phyloP scores from a whole-genome alignment of 2,888 invertebrate genomes.

The Drosophila suboccidentalis region DNA sequence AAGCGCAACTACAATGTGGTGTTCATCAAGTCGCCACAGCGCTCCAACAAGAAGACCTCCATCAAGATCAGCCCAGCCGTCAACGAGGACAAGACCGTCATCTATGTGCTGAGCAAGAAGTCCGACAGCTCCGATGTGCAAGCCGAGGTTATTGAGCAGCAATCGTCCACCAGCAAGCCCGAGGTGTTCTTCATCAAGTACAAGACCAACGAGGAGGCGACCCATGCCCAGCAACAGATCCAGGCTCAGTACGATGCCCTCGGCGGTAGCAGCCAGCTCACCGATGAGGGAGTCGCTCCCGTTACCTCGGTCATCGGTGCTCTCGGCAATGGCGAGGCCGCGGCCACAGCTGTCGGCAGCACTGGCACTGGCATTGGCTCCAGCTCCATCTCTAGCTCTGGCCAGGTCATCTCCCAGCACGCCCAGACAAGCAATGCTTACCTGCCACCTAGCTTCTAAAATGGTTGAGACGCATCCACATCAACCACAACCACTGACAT shows the following conservation, averaged over 20 bases:
- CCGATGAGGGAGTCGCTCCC: conserved; percentile 84
- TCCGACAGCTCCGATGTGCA: conserved; percentile 82
- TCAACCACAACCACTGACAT: conserved; percentile 1
- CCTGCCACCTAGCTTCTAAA: conserved; percentile 83
- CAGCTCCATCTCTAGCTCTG: conserved; percentile 21
- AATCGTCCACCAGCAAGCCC: conserved; percentile 84
- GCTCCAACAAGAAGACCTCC: conserved; percentile 77
- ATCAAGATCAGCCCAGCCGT: conserved; percentile 83
- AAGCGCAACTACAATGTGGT: conserved; percentile 85
- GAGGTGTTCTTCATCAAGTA: conserved; percentile 86
- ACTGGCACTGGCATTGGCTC: conserved; percentile 43
- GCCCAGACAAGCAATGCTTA: conserved; percentile 76
- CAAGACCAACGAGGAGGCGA: conserved; percentile 85
- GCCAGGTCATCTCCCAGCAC: conserved; percentile 46
- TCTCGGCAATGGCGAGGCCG: conserved; percentile 65
- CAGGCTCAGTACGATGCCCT: conserved; percentile 85
- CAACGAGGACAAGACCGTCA: conserved; percentile 85
- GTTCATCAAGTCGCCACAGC: conserved; percentile 85
- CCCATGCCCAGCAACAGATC: conserved; percentile 84
- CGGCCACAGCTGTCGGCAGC: conserved; percentile 48
- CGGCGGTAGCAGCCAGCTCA: conserved; percentile 84
- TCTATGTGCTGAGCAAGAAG: conserved; percentile 85
- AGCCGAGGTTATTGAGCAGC: conserved; percentile 82
- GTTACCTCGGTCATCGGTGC: conserved; percentile 85
- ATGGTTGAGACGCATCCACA: conserved; percentile 36